These are phyloP conservation scores for Porites evermanni DNA, from an alignment of 92 coral and sea anemone species.

Conservation along the genomic window DNA sequence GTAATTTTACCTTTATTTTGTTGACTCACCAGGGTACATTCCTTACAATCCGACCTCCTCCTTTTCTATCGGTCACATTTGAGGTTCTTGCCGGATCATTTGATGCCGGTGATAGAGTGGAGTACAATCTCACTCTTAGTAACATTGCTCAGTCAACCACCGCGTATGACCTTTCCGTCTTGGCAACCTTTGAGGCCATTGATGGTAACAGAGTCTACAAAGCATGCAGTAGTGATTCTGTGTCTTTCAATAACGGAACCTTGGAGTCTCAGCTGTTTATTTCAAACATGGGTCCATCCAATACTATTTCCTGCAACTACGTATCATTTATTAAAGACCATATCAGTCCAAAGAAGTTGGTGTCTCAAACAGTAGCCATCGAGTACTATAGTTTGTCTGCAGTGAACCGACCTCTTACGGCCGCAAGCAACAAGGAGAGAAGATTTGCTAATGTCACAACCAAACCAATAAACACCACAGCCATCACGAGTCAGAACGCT, in stretches of 20 bases:
- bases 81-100: conserved; percentile 52
- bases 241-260: conserved; percentile 28
- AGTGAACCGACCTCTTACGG: conserved; percentile 50
- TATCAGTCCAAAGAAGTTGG: conserved; percentile 65
- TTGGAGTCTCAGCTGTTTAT: conserved; percentile 22
- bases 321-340: conserved; percentile 52
- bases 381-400: conserved; percentile 59
- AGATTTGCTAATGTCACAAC: conserved; percentile 47
- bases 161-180: conserved; percentile 70
- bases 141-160: conserved; percentile 60
- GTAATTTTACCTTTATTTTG: neutral
- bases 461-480: conserved; percentile 59
- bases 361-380: conserved; percentile 39
- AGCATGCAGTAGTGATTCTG: conserved; percentile 57
- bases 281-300: conserved; percentile 27
- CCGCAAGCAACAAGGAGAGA: conserved; percentile 58
- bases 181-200: conserved; percentile 52
- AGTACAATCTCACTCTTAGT: conserved; percentile 59
- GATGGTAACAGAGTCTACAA: conserved; percentile 36
- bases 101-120: conserved; percentile 89
- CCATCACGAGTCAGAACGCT: conserved; percentile 60
- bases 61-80: conserved; percentile 67
- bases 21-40: conserved; percentile 69
- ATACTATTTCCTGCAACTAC: conserved; percentile 59
- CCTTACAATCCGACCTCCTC: conserved; percentile 81